These are phyloP conservation scores for Timandra comae DNA, from an alignment of 2,888 invertebrate species.

Conservation along the genomic window DNA sequence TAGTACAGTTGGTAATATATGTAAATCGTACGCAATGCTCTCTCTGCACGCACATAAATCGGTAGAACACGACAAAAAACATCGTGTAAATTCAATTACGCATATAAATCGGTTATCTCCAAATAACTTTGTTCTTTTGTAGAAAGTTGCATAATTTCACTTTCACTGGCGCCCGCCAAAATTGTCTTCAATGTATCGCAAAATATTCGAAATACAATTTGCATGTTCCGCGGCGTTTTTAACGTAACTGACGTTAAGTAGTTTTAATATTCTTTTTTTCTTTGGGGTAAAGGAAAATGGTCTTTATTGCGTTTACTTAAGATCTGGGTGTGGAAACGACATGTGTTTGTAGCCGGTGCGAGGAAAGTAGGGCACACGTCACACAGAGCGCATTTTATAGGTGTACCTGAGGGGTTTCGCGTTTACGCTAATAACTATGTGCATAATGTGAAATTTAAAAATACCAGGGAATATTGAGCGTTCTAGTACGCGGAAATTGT, in stretches of 20 bases:
- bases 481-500: too few species aligned
- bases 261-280: conserved; percentile 22
- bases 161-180: conserved; percentile 58
- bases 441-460: conserved; percentile 23
- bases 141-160: conserved; percentile 75
- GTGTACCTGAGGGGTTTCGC: conserved; percentile 55
- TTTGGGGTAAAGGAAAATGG: conserved; percentile 31
- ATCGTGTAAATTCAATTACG: conserved; percentile 20
- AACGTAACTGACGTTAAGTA: conserved; percentile 35
- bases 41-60: not conserved
- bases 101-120: conserved; percentile 30
- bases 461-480: too few species aligned
- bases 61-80: conserved; percentile 12
- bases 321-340: conserved; percentile 41
- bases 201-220: conserved; percentile 56
- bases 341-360: conserved; percentile 55
- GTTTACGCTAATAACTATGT: conserved; percentile 33
- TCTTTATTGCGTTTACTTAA: conserved; percentile 42
- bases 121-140: conserved; percentile 34
- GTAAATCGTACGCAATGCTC: too few species aligned
- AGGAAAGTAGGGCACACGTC: conserved; percentile 71
- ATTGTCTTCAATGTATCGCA: conserved; percentile 57
- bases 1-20: too few species aligned
- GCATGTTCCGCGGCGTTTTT: conserved; percentile 50
- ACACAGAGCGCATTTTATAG: conserved; percentile 69